Evolutionary conservation across 1,140 invertebrate genomes (phyloP).

Genomic region (Calliphora vicina): DNA sequence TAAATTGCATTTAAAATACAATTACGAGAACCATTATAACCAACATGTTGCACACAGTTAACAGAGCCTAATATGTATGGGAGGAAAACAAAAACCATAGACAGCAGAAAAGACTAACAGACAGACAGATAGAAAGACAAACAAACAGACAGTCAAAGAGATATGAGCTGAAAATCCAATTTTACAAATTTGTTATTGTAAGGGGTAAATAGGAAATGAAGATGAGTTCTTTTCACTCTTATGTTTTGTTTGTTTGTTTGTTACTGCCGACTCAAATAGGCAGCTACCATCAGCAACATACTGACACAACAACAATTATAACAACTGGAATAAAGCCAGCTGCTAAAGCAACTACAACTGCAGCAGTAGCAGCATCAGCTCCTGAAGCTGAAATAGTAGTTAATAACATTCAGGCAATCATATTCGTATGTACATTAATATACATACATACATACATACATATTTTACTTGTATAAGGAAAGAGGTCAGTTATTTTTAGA

Average conservation of each 20-base stretch:
- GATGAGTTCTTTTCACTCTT: background rate
- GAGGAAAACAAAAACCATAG: background rate
- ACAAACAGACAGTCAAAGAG: background rate
- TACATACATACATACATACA: background rate
- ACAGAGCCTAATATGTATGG: too few species aligned
- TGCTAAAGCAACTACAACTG: background rate
- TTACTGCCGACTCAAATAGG: background rate
- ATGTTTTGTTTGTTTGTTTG: background rate
- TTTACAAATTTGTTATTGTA: conserved; percentile 12
- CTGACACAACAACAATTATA: background rate
- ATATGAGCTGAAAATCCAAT: conserved; percentile 1
- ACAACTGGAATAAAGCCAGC: too few species aligned
- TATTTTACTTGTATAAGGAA: too few species aligned
- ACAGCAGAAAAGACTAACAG: background rate
- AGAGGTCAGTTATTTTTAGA: too few species aligned
- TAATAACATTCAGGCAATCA: conserved; percentile 10
- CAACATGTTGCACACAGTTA: background rate
- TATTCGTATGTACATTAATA: background rate
- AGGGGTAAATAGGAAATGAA: background rate
- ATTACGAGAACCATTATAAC: background rate
- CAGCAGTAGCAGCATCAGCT: background rate
- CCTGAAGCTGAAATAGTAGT: background rate
- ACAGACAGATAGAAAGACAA: background rate
- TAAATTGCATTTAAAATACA: conserved; percentile 25
- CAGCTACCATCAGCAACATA: background rate